Evolutionary conservation across 2,113 vertebrate genomes (phyloP), one percentile per base, ranked within the genome.

Genomic region (Tilapia sparmanii): DNA sequence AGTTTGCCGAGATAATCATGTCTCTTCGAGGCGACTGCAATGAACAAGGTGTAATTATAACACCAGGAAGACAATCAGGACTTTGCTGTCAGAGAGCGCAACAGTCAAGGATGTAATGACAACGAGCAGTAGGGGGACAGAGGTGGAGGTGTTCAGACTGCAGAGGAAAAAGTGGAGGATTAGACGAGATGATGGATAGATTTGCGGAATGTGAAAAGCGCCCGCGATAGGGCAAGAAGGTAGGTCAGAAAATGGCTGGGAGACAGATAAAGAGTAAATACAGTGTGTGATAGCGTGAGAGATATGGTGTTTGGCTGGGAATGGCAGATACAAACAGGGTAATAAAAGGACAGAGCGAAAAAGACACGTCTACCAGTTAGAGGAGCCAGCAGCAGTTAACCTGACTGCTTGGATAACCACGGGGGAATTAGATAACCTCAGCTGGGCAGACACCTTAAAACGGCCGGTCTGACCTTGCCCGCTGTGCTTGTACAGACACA

Each of bases 11-110:
- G 89, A 89, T 93, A 92, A 94, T 95, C 85, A 76, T 5, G 82
- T 81, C 80, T 90, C 85, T 82, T 1, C 35, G 54, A 85, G 80
- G 73, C 1, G 42, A 57, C 79, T 33, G 68, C 10, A 16, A 59
- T 2, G 31, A 90, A 82, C 45, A 59, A 7, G 26, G 50, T 86
- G 24, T 89, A 91, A 95, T 95, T 93, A 94, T 86, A 89, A 68
- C 86, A 50, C 66, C 82, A 55, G 82, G 89, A 81, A 29, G 89
- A 93, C 87, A 94, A 94, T 96, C 93, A 92, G 71, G 81, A 86
- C 55, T 84, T 66, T 7, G 59, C 55, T 71, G 68, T 83, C 26
- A 15, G 24, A 81, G 55, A 59, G 55, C 31, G 18, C 35, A 38
- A 59, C 82, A 84, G 66, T 80, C 42, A 81, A 52, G 26, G 19